Percentiles rank a stretch among this genome's conserved stretches.
phyloP scores from a whole-genome alignment of 2,888 invertebrate genomes.

The Pseudococcus longispinus region DNA sequence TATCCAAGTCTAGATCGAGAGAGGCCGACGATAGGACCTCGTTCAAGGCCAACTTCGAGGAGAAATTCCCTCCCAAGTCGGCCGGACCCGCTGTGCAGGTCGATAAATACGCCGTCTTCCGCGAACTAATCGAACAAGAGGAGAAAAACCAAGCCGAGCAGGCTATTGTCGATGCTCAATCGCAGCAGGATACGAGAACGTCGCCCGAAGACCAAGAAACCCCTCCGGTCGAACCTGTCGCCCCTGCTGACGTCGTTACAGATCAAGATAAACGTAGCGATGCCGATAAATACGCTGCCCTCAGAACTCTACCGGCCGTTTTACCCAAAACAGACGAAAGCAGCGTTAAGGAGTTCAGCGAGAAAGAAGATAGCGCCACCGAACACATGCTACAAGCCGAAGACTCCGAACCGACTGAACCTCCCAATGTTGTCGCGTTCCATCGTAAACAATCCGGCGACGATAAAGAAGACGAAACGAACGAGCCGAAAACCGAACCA shows the following conservation, averaged over 20 bases:
- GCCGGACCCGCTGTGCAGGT: conserved; percentile 63
- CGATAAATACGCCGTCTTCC: conserved; percentile 86
- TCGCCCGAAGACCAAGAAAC: not conserved
- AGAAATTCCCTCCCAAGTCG: conserved; percentile 60
- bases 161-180: not conserved
- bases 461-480: conserved; percentile 47
- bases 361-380: conserved; percentile 60
- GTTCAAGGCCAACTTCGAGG: conserved; percentile 70
- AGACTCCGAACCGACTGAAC: conserved; percentile 58
- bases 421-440: conserved; percentile 58
- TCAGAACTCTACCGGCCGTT: conserved; percentile 69
- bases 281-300: conserved; percentile 78
- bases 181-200: not conserved
- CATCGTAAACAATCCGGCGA: conserved; percentile 58
- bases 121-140: conserved; percentile 81
- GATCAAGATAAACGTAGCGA: conserved; percentile 62
- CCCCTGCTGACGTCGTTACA: not conserved
- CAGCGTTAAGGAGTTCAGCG: conserved; percentile 61
- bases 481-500: conserved; percentile 28
- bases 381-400: conserved; percentile 58
- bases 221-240: not conserved
- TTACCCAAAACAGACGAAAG: conserved; percentile 59
- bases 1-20: conserved; percentile 50
- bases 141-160: conserved; percentile 59
- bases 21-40: conserved; percentile 59